Evolutionary conservation across 1,140 invertebrate species (phyloP).

Genomic region (Archivesica marissinica): DNA sequence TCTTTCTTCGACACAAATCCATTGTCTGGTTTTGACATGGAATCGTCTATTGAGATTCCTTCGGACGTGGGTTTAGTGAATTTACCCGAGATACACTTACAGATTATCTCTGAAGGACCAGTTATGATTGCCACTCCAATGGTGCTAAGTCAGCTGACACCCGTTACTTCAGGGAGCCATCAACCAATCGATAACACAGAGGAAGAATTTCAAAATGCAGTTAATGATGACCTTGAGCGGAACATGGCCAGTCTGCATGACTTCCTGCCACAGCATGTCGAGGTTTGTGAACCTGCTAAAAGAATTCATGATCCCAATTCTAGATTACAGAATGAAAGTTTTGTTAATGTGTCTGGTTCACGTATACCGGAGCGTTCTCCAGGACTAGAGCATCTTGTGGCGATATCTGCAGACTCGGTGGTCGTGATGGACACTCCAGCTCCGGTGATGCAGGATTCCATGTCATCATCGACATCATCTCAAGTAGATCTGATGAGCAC

Average conservation of each 20-base stretch:
- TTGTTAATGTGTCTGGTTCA: not conserved
- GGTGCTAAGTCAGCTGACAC: constrained; percentile 60
- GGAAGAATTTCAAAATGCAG: constrained; percentile 76
- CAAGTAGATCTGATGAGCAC: constrained; percentile 48
- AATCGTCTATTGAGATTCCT: constrained; percentile 51
- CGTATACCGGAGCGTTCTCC: constrained; percentile 10
- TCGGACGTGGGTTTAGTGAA: constrained; percentile 41
- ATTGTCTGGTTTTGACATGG: constrained; percentile 51
- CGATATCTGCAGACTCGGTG: constrained; percentile 36
- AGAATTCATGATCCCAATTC: not conserved
- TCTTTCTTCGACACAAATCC: constrained; percentile 58
- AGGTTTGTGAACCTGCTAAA: constrained; percentile 32
- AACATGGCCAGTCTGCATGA: constrained; percentile 64
- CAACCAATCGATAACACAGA: constrained; percentile 68
- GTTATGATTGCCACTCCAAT: constrained; percentile 61
- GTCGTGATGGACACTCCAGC: constrained; percentile 47
- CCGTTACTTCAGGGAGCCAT: not conserved
- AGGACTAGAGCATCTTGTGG: constrained; percentile 17
- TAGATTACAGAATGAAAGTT: not conserved
- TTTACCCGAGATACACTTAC: constrained; percentile 63
- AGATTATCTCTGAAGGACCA: constrained; percentile 67
- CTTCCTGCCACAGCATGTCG: constrained; percentile 44
- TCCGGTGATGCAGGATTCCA: constrained; percentile 52
- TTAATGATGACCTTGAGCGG: constrained; percentile 73
- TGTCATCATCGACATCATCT: constrained; percentile 50